phyloP scores from a whole-genome alignment of 2,797 vertebrate species.

The Coregonus suidteri region DNA sequence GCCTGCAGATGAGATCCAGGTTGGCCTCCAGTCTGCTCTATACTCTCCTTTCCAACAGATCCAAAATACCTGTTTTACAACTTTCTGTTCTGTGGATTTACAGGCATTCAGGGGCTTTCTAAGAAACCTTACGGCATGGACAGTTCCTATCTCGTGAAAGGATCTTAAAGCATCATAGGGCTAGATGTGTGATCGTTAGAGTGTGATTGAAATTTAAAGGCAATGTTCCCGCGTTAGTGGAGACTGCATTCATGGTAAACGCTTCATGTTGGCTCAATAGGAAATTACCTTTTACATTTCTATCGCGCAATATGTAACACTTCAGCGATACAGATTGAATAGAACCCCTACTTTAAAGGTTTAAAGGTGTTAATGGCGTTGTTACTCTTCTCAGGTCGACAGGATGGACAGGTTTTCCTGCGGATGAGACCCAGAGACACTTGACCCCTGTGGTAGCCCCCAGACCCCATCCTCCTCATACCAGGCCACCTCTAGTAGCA shows the following conservation, averaged over 20 bases:
- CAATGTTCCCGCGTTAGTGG: no score
- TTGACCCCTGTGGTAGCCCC: not conserved
- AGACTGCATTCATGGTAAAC: not conserved
- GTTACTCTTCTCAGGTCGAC: slow-evolving; percentile 21
- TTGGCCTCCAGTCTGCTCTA: slow-evolving; percentile 23
- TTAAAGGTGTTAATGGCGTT: not conserved
- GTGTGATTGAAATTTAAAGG: no score
- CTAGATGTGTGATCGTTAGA: no score
- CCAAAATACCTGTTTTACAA: not conserved
- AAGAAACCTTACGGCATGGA: no score
- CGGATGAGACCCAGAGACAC: not conserved
- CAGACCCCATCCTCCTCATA: not conserved
- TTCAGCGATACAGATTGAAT: no score
- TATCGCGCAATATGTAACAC: no score
- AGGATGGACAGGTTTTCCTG: not conserved
- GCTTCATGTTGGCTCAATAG: no score
- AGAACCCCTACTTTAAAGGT: no score
- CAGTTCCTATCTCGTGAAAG: not conserved
- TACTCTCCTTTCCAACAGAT: no score
- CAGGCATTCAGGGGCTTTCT: not conserved
- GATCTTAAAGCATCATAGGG: not conserved
- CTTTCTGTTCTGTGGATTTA: not conserved
- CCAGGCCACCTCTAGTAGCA: not conserved
- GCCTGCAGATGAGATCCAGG: slow-evolving; percentile 35
- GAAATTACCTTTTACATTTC: no score